A percentile compares a stretch with the other conserved stretches of the same genome.
Evolutionary conservation across 53 echinoderm and acorn worm species (phyloP).

Genomic region (Henricia sp.): DNA sequence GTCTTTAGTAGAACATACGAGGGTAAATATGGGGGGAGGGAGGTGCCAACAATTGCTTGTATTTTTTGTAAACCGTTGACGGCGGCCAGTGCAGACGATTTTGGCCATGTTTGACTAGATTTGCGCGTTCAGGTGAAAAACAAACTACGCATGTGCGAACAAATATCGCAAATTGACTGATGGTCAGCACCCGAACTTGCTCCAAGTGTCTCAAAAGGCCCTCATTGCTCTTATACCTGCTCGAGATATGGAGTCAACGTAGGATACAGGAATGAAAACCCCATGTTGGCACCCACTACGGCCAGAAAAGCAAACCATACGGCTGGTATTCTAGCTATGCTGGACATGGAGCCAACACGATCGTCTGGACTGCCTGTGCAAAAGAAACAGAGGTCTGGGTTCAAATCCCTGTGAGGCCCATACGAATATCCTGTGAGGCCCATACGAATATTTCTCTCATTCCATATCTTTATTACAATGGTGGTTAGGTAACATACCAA

Average conservation of each 20-base stretch:
- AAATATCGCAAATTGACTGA: not conserved
- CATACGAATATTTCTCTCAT: not conserved
- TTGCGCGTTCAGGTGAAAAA: too few species aligned
- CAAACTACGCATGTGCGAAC: not conserved
- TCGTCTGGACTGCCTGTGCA: not conserved
- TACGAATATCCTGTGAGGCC: not conserved
- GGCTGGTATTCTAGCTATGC: constrained; percentile 6
- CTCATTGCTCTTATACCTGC: not conserved
- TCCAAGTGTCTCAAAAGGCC: not conserved
- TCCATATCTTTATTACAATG: not conserved
- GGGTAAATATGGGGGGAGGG: too few species aligned
- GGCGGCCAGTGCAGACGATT: too few species aligned
- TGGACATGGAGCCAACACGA: not conserved
- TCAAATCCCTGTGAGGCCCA: too few species aligned
- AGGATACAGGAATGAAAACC: not conserved
- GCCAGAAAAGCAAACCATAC: not conserved
- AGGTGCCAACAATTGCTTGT: too few species aligned
- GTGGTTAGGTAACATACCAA: not conserved
- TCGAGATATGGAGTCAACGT: not conserved
- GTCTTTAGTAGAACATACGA: too few species aligned
- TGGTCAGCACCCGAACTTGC: not conserved
- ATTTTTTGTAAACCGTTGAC: too few species aligned
- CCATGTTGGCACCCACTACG: not conserved
- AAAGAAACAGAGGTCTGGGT: not conserved
- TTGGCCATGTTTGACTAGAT: too few species aligned